A percentile compares a stretch with the other conserved stretches of the same genome.
Evolutionary conservation across 2,888 invertebrate genomes (phyloP).

Genomic region (Amblyjoppa proteus): DNA sequence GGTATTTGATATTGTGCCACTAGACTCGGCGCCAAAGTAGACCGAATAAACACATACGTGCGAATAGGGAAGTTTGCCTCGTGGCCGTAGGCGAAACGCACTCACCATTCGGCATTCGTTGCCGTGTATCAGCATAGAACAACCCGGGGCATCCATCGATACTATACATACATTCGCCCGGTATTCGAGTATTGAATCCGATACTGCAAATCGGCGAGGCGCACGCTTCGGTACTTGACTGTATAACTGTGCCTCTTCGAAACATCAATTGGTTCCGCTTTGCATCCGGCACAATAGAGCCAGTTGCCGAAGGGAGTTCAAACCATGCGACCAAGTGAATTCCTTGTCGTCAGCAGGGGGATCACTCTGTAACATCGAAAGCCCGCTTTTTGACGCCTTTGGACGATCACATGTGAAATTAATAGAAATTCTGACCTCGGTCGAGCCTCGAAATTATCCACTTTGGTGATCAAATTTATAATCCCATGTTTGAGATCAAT

Average conservation of each 20-base stretch:
- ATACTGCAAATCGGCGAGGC: slow-evolving; percentile 27
- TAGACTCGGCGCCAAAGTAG: slow-evolving; percentile 39
- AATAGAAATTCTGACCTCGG: too few species aligned
- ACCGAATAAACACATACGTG: slow-evolving; percentile 49
- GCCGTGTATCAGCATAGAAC: slow-evolving; percentile 14
- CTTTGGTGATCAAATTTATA: too few species aligned
- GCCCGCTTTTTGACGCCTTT: not conserved
- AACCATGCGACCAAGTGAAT: not conserved
- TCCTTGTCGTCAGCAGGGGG: not conserved
- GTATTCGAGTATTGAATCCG: slow-evolving; percentile 58
- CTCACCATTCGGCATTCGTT: slow-evolving; percentile 1
- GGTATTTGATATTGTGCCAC: slow-evolving; percentile 53
- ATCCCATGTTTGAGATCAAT: too few species aligned
- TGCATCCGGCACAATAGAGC: not conserved
- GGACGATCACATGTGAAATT: not conserved
- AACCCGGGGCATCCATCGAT: not conserved
- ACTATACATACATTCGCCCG: slow-evolving; percentile 12
- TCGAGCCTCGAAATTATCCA: too few species aligned
- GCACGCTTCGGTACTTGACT: slow-evolving; percentile 45
- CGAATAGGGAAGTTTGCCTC: slow-evolving; percentile 29
- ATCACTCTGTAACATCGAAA: not conserved
- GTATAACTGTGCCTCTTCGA: slow-evolving; percentile 3
- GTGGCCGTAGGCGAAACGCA: slow-evolving; percentile 37
- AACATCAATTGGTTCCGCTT: slow-evolving; percentile 43
- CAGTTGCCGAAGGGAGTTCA: not conserved